Evolutionary conservation across 2,797 vertebrate genomes (phyloP), one percentile per base, ranked within the genome.

Genomic region (Cuniculus paca): DNA sequence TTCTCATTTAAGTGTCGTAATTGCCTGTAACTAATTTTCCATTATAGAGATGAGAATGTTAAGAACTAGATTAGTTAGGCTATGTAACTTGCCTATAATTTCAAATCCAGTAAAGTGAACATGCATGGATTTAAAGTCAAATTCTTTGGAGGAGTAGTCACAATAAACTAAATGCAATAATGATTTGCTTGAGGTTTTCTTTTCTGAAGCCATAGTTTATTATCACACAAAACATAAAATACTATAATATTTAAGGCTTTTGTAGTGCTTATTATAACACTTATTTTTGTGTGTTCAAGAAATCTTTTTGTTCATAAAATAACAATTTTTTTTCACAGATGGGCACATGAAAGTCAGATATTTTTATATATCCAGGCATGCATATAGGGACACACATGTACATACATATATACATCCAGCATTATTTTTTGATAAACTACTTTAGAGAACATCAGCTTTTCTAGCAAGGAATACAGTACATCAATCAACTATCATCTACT

Each of bases 41-140:
- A 56, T 52, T 85, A 20, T 8, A 94, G 36, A 94, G 16, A 94
- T 36, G 17, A 91, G 77, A 63, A 88, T 26, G 61, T 77, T 50
- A 58, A 70, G 36, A 92, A 60, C 14, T 31, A 61, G 0, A 31
- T 91, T 80, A 89, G 11, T 65, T 2, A 60, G 45, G 6, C 14
- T 34, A n/a, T 20, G 31, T 20, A 50, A 28, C 7, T 39, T 91
- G 12, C 61, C 39, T 63, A 26, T 45, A 50, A 83, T 63, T 72
- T 45, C 22, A 94, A 77, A 88, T 39, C 0, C 9, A 81, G 6
- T 28, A 87, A 86, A 58, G 4, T 52, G 19, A 34, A 31, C 12
- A 34, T 22, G 12, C 0, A 6, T 81, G 56, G 20, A 89, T 77
- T 92, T 87, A 36, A 85, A 94, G 24, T 7, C 22, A 77, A 60